A percentile compares a stretch with the other conserved stretches of the same genome.
phyloP scores from a whole-genome alignment of 2,797 vertebrate species.

The Arremon aurantiirostris region DNA sequence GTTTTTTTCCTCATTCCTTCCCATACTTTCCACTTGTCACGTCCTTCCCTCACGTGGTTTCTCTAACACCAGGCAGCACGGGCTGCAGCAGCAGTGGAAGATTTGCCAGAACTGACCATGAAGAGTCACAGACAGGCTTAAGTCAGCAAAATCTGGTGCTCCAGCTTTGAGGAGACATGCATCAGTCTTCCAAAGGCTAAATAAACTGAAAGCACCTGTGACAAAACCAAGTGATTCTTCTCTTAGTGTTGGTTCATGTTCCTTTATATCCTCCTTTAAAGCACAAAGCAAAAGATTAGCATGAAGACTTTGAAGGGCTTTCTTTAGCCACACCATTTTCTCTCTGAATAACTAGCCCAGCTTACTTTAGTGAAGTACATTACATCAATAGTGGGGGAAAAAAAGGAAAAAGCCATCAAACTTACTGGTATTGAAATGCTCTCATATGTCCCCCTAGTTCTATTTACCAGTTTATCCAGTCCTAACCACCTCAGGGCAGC shows the following conservation, averaged over 20 bases:
- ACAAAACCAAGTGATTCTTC: background rate
- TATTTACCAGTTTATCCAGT: background rate
- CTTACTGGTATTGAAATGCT: background rate
- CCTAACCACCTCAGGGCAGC: background rate
- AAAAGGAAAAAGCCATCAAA: background rate
- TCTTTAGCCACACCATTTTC: background rate
- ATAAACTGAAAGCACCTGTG: background rate
- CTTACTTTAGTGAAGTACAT: background rate
- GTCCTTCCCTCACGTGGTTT: fast-evolving
- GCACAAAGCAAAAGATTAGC: background rate
- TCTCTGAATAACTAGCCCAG: background rate
- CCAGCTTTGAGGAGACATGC: background rate
- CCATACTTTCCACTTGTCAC: background rate
- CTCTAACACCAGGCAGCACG: background rate
- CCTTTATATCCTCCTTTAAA: background rate
- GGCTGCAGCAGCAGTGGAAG: background rate
- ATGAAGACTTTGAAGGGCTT: background rate
- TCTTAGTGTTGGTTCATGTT: background rate
- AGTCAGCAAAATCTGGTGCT: background rate
- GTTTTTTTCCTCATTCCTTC: background rate
- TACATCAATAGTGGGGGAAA: background rate
- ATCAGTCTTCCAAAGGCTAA: background rate
- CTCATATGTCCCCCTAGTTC: background rate
- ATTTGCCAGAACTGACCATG: background rate
- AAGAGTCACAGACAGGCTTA: fast-evolving